phyloP scores from a whole-genome alignment of 1,140 invertebrate genomes.

The Schlechtendalia chinensis region DNA sequence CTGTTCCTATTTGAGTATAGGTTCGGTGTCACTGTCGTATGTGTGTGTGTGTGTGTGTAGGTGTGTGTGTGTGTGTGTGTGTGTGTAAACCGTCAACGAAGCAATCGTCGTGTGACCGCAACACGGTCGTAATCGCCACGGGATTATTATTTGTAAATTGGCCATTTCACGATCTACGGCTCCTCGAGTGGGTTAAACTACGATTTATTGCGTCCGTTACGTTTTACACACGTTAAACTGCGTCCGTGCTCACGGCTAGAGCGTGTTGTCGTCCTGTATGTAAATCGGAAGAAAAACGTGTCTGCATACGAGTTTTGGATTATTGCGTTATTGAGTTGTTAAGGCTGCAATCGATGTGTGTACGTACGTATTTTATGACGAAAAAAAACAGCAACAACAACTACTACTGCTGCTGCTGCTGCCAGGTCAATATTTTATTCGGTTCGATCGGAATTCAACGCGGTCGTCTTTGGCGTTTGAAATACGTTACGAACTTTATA shows the following conservation, averaged over 20 bases:
- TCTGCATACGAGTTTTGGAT: neutral
- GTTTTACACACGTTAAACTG: no score
- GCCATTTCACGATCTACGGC: neutral
- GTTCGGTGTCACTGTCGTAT: no score
- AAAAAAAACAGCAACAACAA: no score
- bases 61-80: no score
- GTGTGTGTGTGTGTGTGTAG: no score
- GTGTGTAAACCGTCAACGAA: no score
- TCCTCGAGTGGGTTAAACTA: neutral
- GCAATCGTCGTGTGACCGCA: no score
- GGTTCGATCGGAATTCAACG: neutral
- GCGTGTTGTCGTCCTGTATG: neutral
- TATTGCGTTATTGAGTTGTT: neutral
- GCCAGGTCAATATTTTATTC: neutral
- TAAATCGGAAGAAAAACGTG: conserved; percentile 4
- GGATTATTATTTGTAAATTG: conserved; percentile 6
- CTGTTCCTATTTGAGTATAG: no score
- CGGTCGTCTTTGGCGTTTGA: neutral
- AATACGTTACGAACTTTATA: no score
- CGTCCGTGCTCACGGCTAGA: no score
- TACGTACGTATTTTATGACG: neutral
- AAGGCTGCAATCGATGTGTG: neutral
- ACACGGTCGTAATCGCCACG: no score
- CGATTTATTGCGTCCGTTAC: neutral
- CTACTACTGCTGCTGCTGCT: no score